Evolutionary conservation across 2,888 invertebrate species (phyloP), one percentile per base, ranked within the genome.

Genomic region (Machimus atricapillus): DNA sequence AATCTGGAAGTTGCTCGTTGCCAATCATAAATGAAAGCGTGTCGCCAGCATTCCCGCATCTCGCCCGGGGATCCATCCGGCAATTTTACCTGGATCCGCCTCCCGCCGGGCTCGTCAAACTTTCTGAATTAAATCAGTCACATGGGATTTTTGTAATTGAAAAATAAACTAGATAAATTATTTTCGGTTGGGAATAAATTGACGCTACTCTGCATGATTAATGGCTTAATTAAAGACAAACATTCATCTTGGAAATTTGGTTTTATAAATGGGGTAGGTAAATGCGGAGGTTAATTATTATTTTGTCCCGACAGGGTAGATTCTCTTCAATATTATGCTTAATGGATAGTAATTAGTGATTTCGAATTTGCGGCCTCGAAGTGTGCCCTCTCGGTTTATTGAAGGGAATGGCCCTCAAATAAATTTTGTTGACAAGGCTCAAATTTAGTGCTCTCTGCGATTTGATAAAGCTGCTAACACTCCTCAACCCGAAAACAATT

Each of bases 141-240:
- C 82, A 83, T 37, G 82, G 82, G 82, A 83, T 83, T 83, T 83
- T 83, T 83, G 66, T 83, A 83, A 83, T 83, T 83, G 82, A 58
- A 83, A 83, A 83, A 83, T 83, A 66, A 83, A 83, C 82, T 58
- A 83, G 82, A 83, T 83, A 83, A 83, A 83, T 83, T 83, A 83
- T 83, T 83, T 83, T 66, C 40, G 82, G 82, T 37, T 40, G 82
- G 66, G 16, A 66, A 34, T 66, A 66, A 83, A 66, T 83, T 83
- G 58, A 83, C 40, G 66, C 40, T 66, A 34, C 82, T 66, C 40
- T 66, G 82, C 66, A 66, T 83, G 82, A 83, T 83, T 83, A 83
- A 83, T 83, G 52, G 82, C 37, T 66, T 83, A 83, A 83, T 83
- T 83, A 83, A 83, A 83, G 66, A 66, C 66, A 83, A 83, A 83